These are phyloP conservation scores for Heterocephalus glaber DNA, from an alignment of 2,113 vertebrate genomes.

Conservation along the genomic window DNA sequence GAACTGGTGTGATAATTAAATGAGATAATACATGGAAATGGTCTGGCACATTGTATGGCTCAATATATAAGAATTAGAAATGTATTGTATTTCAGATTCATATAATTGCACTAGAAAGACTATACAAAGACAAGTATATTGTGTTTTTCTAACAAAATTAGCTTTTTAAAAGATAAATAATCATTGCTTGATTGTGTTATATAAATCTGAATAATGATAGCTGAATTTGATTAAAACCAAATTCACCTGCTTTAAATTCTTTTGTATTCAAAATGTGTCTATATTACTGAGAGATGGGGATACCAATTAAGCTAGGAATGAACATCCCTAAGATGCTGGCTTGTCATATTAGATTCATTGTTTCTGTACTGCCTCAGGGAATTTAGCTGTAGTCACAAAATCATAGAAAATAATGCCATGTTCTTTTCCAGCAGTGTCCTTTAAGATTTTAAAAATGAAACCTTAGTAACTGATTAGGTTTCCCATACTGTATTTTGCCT, in stretches of 20 bases:
- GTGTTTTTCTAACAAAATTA: slow-evolving; percentile 47
- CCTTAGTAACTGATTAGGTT: slow-evolving; percentile 48
- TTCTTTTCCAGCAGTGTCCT: neutral
- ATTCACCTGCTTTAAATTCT: slow-evolving; percentile 35
- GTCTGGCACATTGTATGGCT: neutral
- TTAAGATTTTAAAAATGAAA: slow-evolving; percentile 33
- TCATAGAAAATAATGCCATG: neutral
- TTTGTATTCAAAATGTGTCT: slow-evolving; percentile 51
- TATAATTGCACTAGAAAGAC: slow-evolving; percentile 39
- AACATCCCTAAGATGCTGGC: slow-evolving; percentile 1
- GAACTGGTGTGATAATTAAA: slow-evolving; percentile 42
- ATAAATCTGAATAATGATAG: slow-evolving; percentile 68
- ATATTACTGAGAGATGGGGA: neutral
- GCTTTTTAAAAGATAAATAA: slow-evolving; percentile 57
- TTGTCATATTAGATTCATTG: slow-evolving; percentile 28
- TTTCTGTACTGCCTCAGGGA: slow-evolving; percentile 41
- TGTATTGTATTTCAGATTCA: slow-evolving; percentile 37
- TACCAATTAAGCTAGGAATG: neutral
- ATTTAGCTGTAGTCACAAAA: slow-evolving; percentile 41
- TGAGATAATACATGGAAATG: slow-evolving; percentile 40
- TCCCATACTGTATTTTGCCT: neutral
- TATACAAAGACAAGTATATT: slow-evolving; percentile 54
- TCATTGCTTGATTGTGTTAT: slow-evolving; percentile 60
- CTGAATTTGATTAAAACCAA: slow-evolving; percentile 67
- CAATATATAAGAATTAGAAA: neutral